These are phyloP conservation scores for Pyrrhopygopsis socrates DNA, from an alignment of 2,888 invertebrate genomes.

Conservation along the genomic window DNA sequence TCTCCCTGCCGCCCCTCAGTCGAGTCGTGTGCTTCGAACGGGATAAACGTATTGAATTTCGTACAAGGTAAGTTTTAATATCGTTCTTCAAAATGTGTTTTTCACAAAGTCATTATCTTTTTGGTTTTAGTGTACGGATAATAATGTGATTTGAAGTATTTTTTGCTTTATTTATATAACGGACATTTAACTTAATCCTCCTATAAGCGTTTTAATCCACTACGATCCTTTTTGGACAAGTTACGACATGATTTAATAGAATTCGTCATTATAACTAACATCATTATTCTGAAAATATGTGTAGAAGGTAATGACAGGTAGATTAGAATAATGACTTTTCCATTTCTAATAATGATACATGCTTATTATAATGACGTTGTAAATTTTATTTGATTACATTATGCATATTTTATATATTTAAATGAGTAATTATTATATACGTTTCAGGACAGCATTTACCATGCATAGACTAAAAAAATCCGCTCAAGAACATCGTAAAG, in stretches of 20 bases:
- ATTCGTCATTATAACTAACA: slow-evolving; percentile 57
- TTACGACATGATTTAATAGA: not conserved
- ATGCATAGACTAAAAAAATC: slow-evolving; percentile 22
- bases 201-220: not conserved
- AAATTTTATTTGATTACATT: not conserved
- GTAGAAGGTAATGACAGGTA: slow-evolving; percentile 19
- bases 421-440: not conserved
- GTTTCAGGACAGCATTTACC: slow-evolving; percentile 11
- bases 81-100: slow-evolving; percentile 10
- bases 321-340: slow-evolving; percentile 40
- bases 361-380: slow-evolving; percentile 33
- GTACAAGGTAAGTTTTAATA: not conserved
- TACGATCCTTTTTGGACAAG: not conserved
- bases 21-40: not conserved
- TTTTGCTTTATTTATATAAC: not conserved
- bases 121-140: not conserved
- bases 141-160: not conserved
- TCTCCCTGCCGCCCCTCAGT: not conserved
- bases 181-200: not conserved
- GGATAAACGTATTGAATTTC: not conserved
- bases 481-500: slow-evolving; percentile 26
- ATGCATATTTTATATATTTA: not conserved
- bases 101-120: not conserved
- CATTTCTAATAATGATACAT: slow-evolving; percentile 33
- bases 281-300: slow-evolving; percentile 49